A percentile compares a stretch with the other conserved stretches of the same genome.
phyloP scores from a whole-genome alignment of 2,113 vertebrate species.

The Tachysurus fulvidraco region DNA sequence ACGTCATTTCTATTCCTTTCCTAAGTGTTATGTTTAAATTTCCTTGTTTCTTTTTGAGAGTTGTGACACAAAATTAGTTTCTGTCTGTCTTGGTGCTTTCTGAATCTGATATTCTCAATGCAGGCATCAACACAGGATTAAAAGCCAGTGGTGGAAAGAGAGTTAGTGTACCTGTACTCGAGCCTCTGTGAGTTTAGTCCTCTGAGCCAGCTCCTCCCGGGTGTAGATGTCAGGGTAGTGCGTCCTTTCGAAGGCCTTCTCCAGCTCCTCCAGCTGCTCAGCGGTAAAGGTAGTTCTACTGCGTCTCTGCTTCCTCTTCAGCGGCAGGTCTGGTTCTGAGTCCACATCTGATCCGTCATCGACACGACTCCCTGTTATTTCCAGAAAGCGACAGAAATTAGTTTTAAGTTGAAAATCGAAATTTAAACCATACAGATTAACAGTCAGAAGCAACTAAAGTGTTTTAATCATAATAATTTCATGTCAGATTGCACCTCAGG shows the following conservation, averaged over 20 bases:
- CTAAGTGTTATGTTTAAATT: too few relatives aligned
- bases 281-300: slow-evolving; percentile 95
- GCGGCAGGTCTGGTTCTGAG: slow-evolving; percentile 89
- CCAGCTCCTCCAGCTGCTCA: slow-evolving; percentile 94
- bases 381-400: not conserved
- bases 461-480: not conserved
- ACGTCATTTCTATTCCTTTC: too few relatives aligned
- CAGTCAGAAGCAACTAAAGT: not conserved
- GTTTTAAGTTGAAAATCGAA: not conserved
- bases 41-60: too few relatives aligned
- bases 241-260: slow-evolving; percentile 95
- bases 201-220: slow-evolving; percentile 92
- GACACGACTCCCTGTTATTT: slow-evolving; percentile 79
- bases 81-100: not conserved
- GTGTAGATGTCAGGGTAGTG: slow-evolving; percentile 98
- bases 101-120: not conserved
- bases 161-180: slow-evolving; percentile 83
- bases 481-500: slow-evolving; percentile 32
- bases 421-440: not conserved
- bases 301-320: slow-evolving; percentile 95
- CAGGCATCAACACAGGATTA: too few relatives aligned
- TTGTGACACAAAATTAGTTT: too few relatives aligned
- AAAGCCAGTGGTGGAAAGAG: not conserved
- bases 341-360: slow-evolving; percentile 94
- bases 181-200: slow-evolving; percentile 94